A percentile compares a stretch with the other conserved stretches of the same genome.
phyloP scores from a whole-genome alignment of 2,797 vertebrate species.

The Poeciliopsis gracilis region DNA sequence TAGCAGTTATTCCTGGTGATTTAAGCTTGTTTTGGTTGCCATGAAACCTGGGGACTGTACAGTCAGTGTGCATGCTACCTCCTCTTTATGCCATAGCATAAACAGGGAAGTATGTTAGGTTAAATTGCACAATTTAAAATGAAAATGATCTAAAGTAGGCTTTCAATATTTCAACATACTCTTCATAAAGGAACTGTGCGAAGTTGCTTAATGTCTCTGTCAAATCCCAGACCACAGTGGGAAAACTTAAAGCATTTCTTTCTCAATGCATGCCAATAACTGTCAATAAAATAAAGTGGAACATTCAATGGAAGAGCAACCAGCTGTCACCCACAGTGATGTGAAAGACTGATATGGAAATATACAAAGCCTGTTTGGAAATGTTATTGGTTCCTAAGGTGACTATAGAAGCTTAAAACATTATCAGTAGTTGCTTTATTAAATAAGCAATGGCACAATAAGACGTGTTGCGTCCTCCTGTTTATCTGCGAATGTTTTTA shows the following conservation, averaged over 20 bases:
- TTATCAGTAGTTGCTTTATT: background rate
- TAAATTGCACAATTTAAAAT: background rate
- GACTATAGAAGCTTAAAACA: background rate
- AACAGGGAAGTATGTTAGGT: background rate
- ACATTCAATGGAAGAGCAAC: background rate
- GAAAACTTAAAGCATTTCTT: background rate
- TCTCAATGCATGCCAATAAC: background rate
- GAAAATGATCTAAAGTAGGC: background rate
- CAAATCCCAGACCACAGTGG: background rate
- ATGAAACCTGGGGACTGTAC: background rate
- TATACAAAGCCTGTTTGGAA: background rate
- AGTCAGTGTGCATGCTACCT: background rate
- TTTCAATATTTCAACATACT: background rate
- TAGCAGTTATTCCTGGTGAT: background rate
- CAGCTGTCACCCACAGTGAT: background rate
- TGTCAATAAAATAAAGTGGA: background rate
- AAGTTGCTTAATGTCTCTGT: background rate
- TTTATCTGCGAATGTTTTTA: conserved; percentile 1
- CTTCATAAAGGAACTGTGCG: background rate
- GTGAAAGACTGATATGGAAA: background rate
- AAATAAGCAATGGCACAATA: no score
- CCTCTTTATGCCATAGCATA: background rate
- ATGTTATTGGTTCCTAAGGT: background rate
- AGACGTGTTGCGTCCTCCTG: background rate
- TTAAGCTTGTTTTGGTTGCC: background rate